These are phyloP conservation scores for Lichenostomus cassidix DNA, from an alignment of 2,113 vertebrate species.

Conservation along the genomic window DNA sequence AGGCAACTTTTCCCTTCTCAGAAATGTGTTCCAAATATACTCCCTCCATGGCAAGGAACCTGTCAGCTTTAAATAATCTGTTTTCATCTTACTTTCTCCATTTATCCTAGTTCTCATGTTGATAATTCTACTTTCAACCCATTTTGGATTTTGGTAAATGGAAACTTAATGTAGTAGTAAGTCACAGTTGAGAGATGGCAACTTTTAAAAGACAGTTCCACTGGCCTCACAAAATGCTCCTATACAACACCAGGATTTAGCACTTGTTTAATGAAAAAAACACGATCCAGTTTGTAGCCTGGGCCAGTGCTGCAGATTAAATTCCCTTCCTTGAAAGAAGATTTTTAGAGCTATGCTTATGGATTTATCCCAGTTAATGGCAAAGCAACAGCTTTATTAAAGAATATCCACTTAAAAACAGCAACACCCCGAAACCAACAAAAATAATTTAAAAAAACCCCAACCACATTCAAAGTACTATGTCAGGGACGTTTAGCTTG, in stretches of 20 bases:
- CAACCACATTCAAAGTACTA: not conserved
- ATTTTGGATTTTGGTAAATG: not conserved
- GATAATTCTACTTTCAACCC: not conserved
- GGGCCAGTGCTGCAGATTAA: not conserved
- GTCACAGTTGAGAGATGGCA: not conserved
- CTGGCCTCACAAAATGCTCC: not conserved
- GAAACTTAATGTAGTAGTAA: not conserved
- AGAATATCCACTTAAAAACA: not conserved
- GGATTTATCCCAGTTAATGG: not conserved
- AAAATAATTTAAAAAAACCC: not conserved
- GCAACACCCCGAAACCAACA: not conserved
- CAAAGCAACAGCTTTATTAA: not conserved
- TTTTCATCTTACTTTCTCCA: not conserved
- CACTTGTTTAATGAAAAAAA: not conserved
- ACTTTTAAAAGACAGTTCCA: not conserved
- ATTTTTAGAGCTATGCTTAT: not conserved
- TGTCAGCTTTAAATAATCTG: not conserved
- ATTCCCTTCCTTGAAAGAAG: not conserved
- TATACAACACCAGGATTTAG: not conserved
- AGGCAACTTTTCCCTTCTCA: not conserved
- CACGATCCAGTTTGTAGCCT: not conserved
- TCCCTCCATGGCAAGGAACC: not conserved
- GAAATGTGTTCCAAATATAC: not conserved
- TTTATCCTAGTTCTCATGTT: not conserved
- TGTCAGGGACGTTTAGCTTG: not conserved